These are phyloP conservation scores for Macaria notata DNA, from an alignment of 2,888 invertebrate species.

Conservation along the genomic window DNA sequence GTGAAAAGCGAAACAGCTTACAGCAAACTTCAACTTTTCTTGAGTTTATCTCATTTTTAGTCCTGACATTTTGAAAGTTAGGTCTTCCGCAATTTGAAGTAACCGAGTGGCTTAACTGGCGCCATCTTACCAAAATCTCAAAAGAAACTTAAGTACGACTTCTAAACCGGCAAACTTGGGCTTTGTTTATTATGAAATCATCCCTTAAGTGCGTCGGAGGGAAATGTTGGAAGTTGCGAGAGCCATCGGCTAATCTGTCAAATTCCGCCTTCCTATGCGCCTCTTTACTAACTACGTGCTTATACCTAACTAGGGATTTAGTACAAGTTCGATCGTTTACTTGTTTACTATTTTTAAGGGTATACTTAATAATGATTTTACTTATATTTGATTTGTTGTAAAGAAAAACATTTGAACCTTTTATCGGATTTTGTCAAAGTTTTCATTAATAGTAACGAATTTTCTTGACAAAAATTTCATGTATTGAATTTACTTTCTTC, in stretches of 20 bases:
- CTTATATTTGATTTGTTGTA: too few species aligned
- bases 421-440: too few species aligned
- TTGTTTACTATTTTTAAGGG: too few species aligned
- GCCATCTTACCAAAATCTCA: constrained; percentile 24
- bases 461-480: too few species aligned
- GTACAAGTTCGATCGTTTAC: too few species aligned
- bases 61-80: not conserved
- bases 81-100: not conserved
- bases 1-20: too few species aligned
- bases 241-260: constrained; percentile 47
- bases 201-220: constrained; percentile 39
- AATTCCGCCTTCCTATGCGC: constrained; percentile 35
- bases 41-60: too few species aligned
- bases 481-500: too few species aligned
- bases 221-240: constrained; percentile 43
- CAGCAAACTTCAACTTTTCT: too few species aligned
- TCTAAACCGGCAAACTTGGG: constrained; percentile 31
- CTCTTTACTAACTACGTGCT: constrained; percentile 16
- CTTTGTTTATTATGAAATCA: constrained; percentile 47
- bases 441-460: too few species aligned
- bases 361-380: too few species aligned
- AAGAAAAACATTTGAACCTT: too few species aligned
- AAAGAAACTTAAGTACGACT: constrained; percentile 27
- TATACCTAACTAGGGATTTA: not conserved
- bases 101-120: constrained; percentile 12